Base-by-base conservation (phyloP, 2,888 invertebrate species). In the Prosapia bicincta region DNA sequence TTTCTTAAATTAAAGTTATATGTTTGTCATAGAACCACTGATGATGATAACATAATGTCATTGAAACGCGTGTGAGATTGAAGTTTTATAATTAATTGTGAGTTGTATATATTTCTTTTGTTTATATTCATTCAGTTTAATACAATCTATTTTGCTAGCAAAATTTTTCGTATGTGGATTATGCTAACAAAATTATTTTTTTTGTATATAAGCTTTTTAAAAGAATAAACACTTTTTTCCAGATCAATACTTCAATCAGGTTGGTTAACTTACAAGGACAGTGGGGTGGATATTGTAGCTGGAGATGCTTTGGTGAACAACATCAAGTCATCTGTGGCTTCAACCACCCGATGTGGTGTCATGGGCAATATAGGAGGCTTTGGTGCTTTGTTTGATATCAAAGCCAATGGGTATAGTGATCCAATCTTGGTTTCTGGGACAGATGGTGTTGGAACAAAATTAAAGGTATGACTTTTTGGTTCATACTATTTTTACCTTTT, bases 361-460 rank as follows among this genome's bases (percentile, higher is more conserved):
- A 83, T 95, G 67, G 95, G 96, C 0, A 88, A 91, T 1, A 88
- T 98, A 74, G 99, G 99, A 25, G 95, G 96, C 76, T 99, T 96
- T 86, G 98, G 98, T 28, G 98, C 97, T 0, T 87, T 98, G 15
- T 97, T 98, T 86, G 97, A 97, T 82, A 85, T 93, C 20, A 92
- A 91, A 73, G 91, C 91, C 7, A 92, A 92, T 80, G 90, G 88
- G 70, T 91, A 91, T 80, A 89, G 88, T 79, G 94, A 96, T 83
- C 96, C 98, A 0, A 88, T 98, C 24, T 86, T 99, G 0, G 96
- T 98, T 20, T 95, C 97, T 78, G 96, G 97, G 0, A 96, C 97
- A 0, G 98, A 98, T 83, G 99, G 99, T 0, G 98, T 99, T 66
- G 98, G 99, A 0, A 97, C 98, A 5, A 99, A 99, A 85, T 88